Evolutionary conservation across 2,888 invertebrate genomes (phyloP).

Genomic region (Cylindroiulus punctatus): DNA sequence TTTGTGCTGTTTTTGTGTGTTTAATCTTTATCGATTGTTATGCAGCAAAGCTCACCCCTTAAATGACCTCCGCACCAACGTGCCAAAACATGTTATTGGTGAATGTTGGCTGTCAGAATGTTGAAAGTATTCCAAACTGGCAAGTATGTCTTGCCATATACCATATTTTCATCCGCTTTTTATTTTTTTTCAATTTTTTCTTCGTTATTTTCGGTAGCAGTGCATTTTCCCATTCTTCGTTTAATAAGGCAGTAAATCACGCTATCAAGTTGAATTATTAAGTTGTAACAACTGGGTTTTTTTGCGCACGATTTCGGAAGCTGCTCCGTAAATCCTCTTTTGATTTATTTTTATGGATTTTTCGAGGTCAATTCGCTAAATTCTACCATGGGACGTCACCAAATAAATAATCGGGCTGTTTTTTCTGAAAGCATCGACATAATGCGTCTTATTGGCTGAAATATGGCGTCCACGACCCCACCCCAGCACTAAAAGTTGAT

Average conservation of each 20-base stretch:
- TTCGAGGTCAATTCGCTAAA: neutral
- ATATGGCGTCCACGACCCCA: neutral
- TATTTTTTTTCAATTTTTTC: neutral
- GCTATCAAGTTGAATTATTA: neutral
- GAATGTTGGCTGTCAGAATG: too few species aligned
- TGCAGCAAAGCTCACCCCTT: too few species aligned
- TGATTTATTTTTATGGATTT: neutral
- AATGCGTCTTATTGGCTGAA: neutral
- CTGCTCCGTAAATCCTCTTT: neutral
- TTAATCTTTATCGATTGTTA: too few species aligned
- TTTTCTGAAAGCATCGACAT: neutral
- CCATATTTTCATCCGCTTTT: neutral
- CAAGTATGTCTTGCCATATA: neutral
- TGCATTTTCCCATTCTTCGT: neutral
- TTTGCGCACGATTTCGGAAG: neutral
- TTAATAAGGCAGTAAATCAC: neutral
- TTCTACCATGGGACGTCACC: neutral
- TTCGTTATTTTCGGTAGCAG: neutral
- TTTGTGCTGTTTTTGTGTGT: too few species aligned
- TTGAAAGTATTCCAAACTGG: too few species aligned
- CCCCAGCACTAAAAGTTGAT: too few species aligned
- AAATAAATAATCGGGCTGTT: neutral
- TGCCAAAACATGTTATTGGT: too few species aligned
- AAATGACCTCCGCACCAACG: neutral
- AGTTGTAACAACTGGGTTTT: neutral